phyloP scores from a whole-genome alignment of 1,140 invertebrate genomes.

The Mizuhopecten yessoensis region DNA sequence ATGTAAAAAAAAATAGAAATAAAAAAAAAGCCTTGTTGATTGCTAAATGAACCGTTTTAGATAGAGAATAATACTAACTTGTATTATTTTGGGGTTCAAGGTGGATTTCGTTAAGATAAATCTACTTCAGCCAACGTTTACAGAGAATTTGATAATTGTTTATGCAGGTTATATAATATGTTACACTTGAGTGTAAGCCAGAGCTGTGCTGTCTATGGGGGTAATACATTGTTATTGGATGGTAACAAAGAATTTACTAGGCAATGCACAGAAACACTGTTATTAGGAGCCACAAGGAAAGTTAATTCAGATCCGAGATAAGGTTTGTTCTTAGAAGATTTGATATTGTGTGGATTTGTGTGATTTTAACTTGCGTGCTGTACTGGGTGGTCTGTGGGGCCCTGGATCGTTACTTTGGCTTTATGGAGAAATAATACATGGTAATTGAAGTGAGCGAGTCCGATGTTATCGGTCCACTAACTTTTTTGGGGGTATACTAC shows the following conservation, averaged over 20 bases:
- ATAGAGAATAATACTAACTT: not conserved
- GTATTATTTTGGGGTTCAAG: not conserved
- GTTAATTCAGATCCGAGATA: conserved; percentile 16
- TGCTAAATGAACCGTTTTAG: not conserved
- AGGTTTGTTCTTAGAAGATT: conserved; percentile 26
- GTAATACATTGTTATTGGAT: not conserved
- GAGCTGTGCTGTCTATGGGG: not conserved
- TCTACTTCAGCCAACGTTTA: not conserved
- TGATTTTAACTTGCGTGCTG: not conserved
- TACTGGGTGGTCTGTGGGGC: not conserved
- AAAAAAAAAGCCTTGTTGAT: no score
- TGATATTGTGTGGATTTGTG: conserved; percentile 15
- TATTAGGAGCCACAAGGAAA: not conserved
- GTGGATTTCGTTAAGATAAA: not conserved
- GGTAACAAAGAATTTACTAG: not conserved
- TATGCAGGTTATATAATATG: not conserved
- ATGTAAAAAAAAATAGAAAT: no score
- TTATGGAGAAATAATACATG: conserved; percentile 39
- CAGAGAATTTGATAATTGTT: not conserved
- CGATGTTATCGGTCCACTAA: not conserved
- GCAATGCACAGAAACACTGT: not conserved
- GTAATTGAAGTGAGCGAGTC: conserved; percentile 4
- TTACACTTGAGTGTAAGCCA: not conserved
- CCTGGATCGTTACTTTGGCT: conserved; percentile 31
- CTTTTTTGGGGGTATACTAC: not conserved